Conservation (phyloP, 2,797 vertebrate genomes). For the Sebastes minor region DNA sequence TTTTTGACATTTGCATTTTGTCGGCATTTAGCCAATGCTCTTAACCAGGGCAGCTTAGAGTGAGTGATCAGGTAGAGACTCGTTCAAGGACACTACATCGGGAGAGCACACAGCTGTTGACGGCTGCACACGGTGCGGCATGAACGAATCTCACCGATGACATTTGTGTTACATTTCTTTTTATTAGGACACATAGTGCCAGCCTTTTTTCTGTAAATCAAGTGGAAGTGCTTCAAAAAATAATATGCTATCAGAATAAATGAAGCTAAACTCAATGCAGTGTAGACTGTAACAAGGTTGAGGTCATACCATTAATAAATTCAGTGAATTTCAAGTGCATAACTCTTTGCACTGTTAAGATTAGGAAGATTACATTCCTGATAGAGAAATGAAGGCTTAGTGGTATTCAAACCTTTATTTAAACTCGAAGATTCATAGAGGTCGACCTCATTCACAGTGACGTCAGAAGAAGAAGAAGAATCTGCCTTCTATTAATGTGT, state of each 20-base stretch:
- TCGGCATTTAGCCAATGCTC: conserved; percentile 9
- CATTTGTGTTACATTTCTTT: conserved; percentile 1
- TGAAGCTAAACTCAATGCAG: neutral
- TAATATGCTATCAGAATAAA: neutral
- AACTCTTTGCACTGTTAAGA: neutral
- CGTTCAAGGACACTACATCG: conserved; percentile 20
- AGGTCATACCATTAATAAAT: neutral
- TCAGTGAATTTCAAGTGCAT: neutral
- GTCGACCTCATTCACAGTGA: neutral
- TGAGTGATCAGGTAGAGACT: conserved; percentile 10
- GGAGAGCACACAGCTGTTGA: conserved; percentile 5
- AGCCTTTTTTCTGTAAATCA: neutral
- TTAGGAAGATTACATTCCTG: neutral
- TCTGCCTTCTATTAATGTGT: neutral
- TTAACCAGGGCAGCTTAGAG: neutral
- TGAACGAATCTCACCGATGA: neutral
- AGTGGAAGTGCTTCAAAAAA: neutral
- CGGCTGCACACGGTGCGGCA: neutral
- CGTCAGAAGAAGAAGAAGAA: neutral
- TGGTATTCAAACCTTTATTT: neutral
- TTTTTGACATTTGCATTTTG: conserved; percentile 31
- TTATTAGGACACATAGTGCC: neutral
- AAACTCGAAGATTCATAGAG: neutral
- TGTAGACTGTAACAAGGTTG: neutral
- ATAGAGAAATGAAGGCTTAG: neutral